Base-by-base conservation (phyloP, 2,888 invertebrate genomes). In the Rotaria sp. region DNA sequence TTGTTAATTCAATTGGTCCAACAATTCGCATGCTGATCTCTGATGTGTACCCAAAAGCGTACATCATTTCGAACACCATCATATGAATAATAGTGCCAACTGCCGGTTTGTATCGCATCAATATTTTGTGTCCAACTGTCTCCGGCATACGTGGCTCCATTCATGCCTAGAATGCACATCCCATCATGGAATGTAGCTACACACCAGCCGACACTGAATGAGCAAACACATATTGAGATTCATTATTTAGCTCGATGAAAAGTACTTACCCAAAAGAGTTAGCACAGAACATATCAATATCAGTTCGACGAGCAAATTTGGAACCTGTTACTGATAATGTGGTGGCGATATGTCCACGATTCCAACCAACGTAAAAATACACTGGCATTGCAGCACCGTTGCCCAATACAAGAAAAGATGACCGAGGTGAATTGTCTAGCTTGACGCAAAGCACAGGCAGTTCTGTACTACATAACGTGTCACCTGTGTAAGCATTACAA, bases 31-130 rank as follows among this genome's bases (percentile, higher is more conserved):
- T 45, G 80, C 45, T 80, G 80, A 80, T 45, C 45, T 45, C 13
- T 45, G n/a, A 80, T 80, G n/a, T 80, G 80, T 24, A 80, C 80
- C 80, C 80, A 80, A 13, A n/a, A 80, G 21, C 80, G 41, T 7
- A 45, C 18, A n/a, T 80, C 80, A 45, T 45, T 45, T 80, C 80
- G 41, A 45, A 80, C 45, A 80, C 45, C 35, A 2, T 45, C 80
- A 45, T 35, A 80, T 11, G 80, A n/a, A 45, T 80, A 80, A 2
- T 4, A 80, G 26, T 45, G 26, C 80, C 80, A 80, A 4, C 80
- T 45, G n/a, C 80, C 80, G 1, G 2, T 1, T 15, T 45, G 26
- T n/a, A 24, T 26, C 4, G 0, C 7, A 11, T 26, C 4, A 1
- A 13, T 11, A n/a, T 80, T 80, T 26, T 4, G 3, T 11, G 80